Evolutionary conservation across 2,797 vertebrate species (phyloP).

Genomic region (Chaenodraco wilsoni): DNA sequence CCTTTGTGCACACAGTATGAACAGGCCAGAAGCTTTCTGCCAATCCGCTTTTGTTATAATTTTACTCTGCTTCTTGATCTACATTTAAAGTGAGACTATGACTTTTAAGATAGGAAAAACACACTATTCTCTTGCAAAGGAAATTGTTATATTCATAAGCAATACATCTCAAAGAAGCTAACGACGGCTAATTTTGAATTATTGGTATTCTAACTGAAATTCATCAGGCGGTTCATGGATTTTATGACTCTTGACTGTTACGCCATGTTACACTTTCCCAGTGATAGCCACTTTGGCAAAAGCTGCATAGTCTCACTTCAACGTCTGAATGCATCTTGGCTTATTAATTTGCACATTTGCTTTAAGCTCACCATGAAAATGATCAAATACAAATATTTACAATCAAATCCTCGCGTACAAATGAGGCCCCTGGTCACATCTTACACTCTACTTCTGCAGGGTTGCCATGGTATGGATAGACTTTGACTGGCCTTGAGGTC

Average conservation of each 20-base stretch:
- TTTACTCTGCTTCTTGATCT: neutral
- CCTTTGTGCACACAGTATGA: conserved; percentile 18
- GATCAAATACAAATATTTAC: conserved; percentile 14
- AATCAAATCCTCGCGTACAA: conserved; percentile 64
- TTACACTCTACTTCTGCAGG: conserved; percentile 56
- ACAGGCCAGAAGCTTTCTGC: conserved; percentile 4
- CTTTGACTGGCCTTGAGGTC: conserved; percentile 70
- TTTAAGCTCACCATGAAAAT: conserved; percentile 6
- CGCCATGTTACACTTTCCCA: neutral
- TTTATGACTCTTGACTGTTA: too few species aligned
- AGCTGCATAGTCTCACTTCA: conserved; percentile 36
- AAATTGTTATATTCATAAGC: neutral
- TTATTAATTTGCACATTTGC: neutral
- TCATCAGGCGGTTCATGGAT: too few species aligned
- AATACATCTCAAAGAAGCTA: neutral
- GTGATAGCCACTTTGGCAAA: neutral
- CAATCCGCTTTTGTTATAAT: neutral
- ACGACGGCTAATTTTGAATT: neutral
- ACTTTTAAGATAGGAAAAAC: conserved; percentile 10
- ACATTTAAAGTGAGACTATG: conserved; percentile 36
- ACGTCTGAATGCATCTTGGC: conserved; percentile 17
- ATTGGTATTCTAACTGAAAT: neutral
- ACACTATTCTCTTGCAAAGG: neutral
- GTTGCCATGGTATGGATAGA: conserved; percentile 64
- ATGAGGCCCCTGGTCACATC: conserved; percentile 66